Base-by-base conservation (phyloP, 1,140 invertebrate species). In the Chironomus striatipennis region DNA sequence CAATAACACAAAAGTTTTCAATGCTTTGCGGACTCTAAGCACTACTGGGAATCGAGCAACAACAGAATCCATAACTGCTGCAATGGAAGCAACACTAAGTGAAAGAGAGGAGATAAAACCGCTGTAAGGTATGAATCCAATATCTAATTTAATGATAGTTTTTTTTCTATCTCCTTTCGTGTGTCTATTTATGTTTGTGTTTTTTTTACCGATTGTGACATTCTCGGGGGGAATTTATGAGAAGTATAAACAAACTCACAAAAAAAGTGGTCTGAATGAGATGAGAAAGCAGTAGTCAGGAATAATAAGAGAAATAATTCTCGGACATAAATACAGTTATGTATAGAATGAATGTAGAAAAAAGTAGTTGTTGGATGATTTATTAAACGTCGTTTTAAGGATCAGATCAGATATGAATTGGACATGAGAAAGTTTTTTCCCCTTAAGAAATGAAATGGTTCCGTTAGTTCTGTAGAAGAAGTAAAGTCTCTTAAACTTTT, bases 61-160 rank as follows among this genome's bases (percentile, higher is more conserved):
- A 57, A 57, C 47, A 15, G 15, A 9, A n/a, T n/a, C 12, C 47
- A n/a, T n/a, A 12, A 57, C n/a, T 57, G 47, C 47, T n/a, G n/a
- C 12, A n/a, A 57, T 57, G 12, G 12, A 4, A n/a, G 47, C n/a
- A 4, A 57, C 9, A 47, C 9, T 10, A 15, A 47, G 43, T 47
- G 43, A 47, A 15, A 1, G 47, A 57, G 65, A 18, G 7, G 9
- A 18, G 65, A 70, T 70, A 70, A 70, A 70, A 70, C 65, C 65
- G 65, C 65, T 70, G 65, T 9, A 70, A 70, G 65, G 65, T 70
- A 70, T 70, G 65, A 70, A 70, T 70, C 65, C 65, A 70, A 70
- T 70, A 70, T 70, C 65, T 70, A 70, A 70, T 70, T 70, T 70
- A 70, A 70, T 70, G 65, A 70, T 70, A 70, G 65, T 70, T 70